phyloP scores from a whole-genome alignment of 2,113 vertebrate species.

The Leucoraja erinaceus region DNA sequence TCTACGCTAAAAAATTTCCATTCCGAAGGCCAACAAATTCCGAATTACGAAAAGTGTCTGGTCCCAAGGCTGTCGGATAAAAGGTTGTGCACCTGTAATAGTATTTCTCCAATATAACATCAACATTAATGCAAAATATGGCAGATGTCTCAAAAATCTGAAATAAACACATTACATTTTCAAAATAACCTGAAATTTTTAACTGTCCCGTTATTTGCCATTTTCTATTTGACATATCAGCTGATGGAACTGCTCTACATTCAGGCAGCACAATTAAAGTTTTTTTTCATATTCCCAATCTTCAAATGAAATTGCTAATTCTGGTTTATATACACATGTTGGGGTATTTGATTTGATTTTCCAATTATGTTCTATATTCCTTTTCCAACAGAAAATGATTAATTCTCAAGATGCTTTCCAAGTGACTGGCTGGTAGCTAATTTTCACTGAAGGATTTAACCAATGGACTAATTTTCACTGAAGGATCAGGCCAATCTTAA shows the following conservation, averaged over 20 bases:
- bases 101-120: background rate
- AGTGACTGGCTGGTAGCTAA: too few species aligned
- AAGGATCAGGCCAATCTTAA: background rate
- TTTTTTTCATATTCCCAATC: background rate
- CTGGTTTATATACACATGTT: background rate
- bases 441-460: too few species aligned
- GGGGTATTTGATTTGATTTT: background rate
- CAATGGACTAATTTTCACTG: background rate
- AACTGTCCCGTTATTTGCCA: too few species aligned
- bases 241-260: background rate
- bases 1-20: too few species aligned
- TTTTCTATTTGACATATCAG: background rate
- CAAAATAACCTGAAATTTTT: too few species aligned
- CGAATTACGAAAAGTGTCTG: too few species aligned
- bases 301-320: background rate
- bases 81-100: too few species aligned
- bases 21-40: too few species aligned
- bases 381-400: background rate
- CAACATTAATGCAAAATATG: too few species aligned
- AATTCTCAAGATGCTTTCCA: background rate
- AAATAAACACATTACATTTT: too few species aligned
- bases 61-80: too few species aligned
- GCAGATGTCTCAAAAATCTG: too few species aligned
- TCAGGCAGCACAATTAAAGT: background rate
- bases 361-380: background rate